Evolutionary conservation across 2,113 vertebrate genomes (phyloP).

Genomic region (Seriola quinqueradiata): DNA sequence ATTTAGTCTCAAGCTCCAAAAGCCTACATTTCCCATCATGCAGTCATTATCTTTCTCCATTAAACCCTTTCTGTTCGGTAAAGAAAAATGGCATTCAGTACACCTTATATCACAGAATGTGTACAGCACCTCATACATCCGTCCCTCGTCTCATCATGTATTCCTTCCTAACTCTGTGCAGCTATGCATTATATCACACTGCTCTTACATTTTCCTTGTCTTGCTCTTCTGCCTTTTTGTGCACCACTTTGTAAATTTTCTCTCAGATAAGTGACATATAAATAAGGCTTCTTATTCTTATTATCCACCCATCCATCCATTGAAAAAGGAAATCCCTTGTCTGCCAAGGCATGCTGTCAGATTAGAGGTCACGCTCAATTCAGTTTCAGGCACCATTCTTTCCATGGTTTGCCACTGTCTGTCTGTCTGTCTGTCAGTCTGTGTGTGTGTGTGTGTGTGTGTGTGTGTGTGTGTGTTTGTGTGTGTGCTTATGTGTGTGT

Average conservation of each 20-base stretch:
- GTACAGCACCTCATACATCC: background rate
- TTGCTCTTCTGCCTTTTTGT: conserved; percentile 15
- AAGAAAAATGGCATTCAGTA: background rate
- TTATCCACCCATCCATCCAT: conserved; percentile 72
- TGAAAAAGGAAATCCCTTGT: conserved; percentile 72
- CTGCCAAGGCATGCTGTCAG: conserved; percentile 86
- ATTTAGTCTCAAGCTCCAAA: background rate
- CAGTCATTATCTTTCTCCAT: background rate
- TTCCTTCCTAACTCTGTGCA: conserved; percentile 31
- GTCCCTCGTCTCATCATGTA: background rate
- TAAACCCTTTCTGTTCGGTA: too few relatives aligned
- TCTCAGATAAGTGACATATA: conserved; percentile 62
- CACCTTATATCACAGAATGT: background rate
- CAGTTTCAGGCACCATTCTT: conserved; percentile 85
- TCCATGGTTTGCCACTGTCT: conserved; percentile 37
- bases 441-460: background rate
- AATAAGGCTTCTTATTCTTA: conserved; percentile 66
- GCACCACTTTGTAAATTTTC: conserved; percentile 45
- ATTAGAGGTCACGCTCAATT: conserved; percentile 88
- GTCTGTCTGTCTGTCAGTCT: conserved; percentile 20
- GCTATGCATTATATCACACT: conserved; percentile 23
- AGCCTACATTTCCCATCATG: background rate
- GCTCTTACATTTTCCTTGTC: conserved; percentile 22
- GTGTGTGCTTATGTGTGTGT: conserved; percentile 28
- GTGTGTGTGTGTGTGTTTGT: conserved; percentile 26